These are phyloP conservation scores for Premnoplex brunnescens DNA, from an alignment of 2,797 vertebrate species.

Conservation along the genomic window DNA sequence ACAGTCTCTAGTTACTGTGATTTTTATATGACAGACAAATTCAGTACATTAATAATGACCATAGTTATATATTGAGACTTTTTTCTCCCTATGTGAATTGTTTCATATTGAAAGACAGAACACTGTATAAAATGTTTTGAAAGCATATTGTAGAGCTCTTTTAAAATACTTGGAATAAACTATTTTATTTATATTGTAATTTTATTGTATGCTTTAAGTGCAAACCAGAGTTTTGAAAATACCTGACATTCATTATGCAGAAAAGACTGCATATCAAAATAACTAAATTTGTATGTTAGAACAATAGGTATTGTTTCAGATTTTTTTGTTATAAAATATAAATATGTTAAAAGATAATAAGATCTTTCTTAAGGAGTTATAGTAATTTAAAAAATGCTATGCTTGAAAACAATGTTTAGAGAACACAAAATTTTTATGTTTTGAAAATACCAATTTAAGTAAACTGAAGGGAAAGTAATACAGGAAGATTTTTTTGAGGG, in stretches of 20 bases:
- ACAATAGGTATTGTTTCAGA: not conserved
- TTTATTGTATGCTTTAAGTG: constrained; percentile 31
- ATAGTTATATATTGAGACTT: not conserved
- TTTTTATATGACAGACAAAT: constrained; percentile 36
- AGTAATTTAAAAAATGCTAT: not conserved
- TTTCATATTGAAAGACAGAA: constrained; percentile 75
- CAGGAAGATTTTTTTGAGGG: not conserved
- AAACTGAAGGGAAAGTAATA: not conserved
- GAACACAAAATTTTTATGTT: not conserved
- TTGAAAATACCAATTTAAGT: not conserved
- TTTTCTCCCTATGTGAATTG: constrained; percentile 46
- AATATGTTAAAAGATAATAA: constrained; percentile 33
- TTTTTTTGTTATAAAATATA: constrained; percentile 35
- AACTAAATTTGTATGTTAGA: constrained; percentile 17
- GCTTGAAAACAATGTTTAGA: not conserved
- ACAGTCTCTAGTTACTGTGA: not conserved
- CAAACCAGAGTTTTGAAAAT: not conserved
- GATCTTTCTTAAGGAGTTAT: not conserved
- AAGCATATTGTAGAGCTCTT: constrained; percentile 62
- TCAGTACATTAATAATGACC: constrained; percentile 27
- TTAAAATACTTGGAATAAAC: constrained; percentile 70
- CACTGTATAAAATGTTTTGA: constrained; percentile 65
- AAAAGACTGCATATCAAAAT: constrained; percentile 15
- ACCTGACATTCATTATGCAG: not conserved
- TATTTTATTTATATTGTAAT: constrained; percentile 66